Evolutionary conservation across 2,797 vertebrate species (phyloP), one percentile per base, ranked within the genome.

Genomic region (Scolopax bukidnonensis): DNA sequence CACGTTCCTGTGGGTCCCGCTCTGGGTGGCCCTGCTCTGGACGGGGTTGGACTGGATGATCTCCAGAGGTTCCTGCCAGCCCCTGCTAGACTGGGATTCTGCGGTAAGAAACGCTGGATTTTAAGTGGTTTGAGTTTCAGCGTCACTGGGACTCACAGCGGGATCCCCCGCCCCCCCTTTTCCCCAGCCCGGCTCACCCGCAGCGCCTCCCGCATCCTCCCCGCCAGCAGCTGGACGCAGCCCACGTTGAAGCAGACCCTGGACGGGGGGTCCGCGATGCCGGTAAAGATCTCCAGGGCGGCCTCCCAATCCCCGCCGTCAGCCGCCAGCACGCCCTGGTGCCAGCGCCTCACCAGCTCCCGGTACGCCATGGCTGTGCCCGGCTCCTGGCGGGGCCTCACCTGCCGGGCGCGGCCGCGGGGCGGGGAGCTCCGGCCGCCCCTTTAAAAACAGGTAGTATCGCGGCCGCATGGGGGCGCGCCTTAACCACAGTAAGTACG

Each of bases 321-420:
- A 63, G 98, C 96, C 0, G 98, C 98, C 95, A 97, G 93, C 15
- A 98, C 98, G 0, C 98, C 98, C 56, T 96, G 96, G 21, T 99
- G 96, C 99, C 99, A 99, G 78, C 98, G 68, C 73, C 91, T 96
- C 78, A 99, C 92, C 47, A 99, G 95, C 86, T 99, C 98, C 8
- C 97, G 98, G 95, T 99, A 99, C 21, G 98, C 98, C 98, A 99
- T 98, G 87, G 63, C 48, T 6, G 15, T 12, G 32, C 27, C 45
- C 1, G 71, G 43, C 24, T 18, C 20, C 19, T 21, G 32, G 21
- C 38, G 11, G 13, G 38, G n/a, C 43, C 53, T 50, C 75, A 54
- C 71, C 75, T 36, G 51, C 53, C 8, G 18, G 65, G 50, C 15
- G 85, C 30, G 45, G 74, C 74, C 48, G 53, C 27, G 7, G 53